These are phyloP conservation scores for Onychomys arenicola DNA, from an alignment of 2,797 vertebrate species.

Conservation along the genomic window DNA sequence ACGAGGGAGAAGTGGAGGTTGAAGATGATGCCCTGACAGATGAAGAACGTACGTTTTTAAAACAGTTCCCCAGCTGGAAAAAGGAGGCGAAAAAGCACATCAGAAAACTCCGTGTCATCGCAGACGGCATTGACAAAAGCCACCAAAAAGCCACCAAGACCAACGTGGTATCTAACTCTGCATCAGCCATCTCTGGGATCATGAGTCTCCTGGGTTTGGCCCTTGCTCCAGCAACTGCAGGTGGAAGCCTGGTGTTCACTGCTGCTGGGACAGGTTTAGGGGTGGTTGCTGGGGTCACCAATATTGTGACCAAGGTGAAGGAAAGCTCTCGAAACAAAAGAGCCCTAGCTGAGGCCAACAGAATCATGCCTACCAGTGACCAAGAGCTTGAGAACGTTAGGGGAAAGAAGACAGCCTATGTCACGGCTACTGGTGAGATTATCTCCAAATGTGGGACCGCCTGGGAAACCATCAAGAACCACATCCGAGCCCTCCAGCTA, in stretches of 20 bases:
- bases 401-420: rapidly evolving
- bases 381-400: rapidly evolving
- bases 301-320: rapidly evolving
- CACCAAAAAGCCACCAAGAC: conserved; percentile 3
- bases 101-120: neutral
- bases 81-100: neutral
- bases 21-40: neutral
- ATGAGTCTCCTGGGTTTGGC: conserved; percentile 62
- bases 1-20: neutral
- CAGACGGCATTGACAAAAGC: neutral
- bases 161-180: neutral
- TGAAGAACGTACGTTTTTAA: conserved; percentile 38
- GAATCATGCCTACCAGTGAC: rapidly evolving
- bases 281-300: neutral
- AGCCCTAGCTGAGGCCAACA: neutral
- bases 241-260: conserved; percentile 62
- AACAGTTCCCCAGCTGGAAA: conserved; percentile 35
- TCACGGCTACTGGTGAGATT: rapidly evolving
- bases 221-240: conserved; percentile 26
- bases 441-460: rapidly evolving
- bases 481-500: neutral
- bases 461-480: neutral
- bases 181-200: neutral
- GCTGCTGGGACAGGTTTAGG: neutral
- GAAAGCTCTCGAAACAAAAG: neutral